Evolutionary conservation across 1,140 invertebrate genomes (phyloP), one percentile per base, ranked within the genome.

Genomic region (Plutomurus gul): DNA sequence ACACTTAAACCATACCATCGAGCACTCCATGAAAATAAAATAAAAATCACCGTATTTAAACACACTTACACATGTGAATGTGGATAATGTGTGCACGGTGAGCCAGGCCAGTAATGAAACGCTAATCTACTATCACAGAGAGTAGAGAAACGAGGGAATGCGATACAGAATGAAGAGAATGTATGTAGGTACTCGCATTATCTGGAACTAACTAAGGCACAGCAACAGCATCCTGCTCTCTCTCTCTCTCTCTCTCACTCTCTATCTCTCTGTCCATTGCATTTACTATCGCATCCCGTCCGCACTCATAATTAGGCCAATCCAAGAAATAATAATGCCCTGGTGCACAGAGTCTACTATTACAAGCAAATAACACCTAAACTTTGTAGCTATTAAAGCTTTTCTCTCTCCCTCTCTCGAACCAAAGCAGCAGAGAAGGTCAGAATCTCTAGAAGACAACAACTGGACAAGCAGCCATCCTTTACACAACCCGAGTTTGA

Each of bases 271-370:
- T 47, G 5, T 20, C 43, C 7, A 18, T 13, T 27, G 13, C 25
- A 36, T 36, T 33, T 27, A 30, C 22, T 43, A 43, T 43, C 39
- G 39, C 39, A 43, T 56, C 56, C 25, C 25, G 56, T 65, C 56
- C 56, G n/a, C 27, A 60, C 51, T 60, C 51, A 25, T 65, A 65
- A 65, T 65, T 65, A 65, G 56, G 56, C 56, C 56, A 65, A 65
- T 65, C 16, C 56, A 65, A 65, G 56, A 65, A 65, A 65, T 65
- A 33, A 65, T 65, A 65, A 65, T 65, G 56, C 56, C 56, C 56
- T 30, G 30, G 27, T 22, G 22, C 49, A n/a, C n/a, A n/a, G n/a
- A 60, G 51, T 33, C 51, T 56, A 25, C 49, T 56, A 56, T 56
- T 56, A 56, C 20, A 3, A 25, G 51, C 30, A 65, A 65, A 65